Evolutionary conservation across 2,113 vertebrate genomes (phyloP), one percentile per base, ranked within the genome.

Genomic region (Callionymus lyra): DNA sequence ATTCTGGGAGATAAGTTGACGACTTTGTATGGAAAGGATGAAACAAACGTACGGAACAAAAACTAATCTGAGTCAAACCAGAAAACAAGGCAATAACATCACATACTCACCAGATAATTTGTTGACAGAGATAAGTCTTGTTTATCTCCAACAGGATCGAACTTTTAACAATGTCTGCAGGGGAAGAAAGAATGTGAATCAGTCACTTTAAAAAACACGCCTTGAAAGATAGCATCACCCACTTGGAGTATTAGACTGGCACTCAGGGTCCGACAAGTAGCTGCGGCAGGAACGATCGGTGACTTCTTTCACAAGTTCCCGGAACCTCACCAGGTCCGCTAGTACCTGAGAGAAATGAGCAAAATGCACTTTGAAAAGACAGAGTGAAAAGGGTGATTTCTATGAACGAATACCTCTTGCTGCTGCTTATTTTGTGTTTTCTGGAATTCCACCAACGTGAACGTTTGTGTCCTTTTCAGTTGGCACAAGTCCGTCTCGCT

Each of bases 391-490:
- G 6, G 27, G 0, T 33, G n/a, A 35, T 36, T 48, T 1, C 12
- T 18, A 2, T 2, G 27, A n/a, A 27, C 10, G 2, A 34, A 40
- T 46, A 92, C 91, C 86, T 89, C 76, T 47, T 68, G n/a, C 10
- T 89, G 65, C 4, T 85, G 79, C 49, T 56, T 12, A 10, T 79
- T 33, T 64, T 90, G 89, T 0, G 31, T 47, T 1, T 34, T 41
- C 58, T 75, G 78, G 79, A 91, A 92, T 42, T 89, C 86, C 41
- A 72, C 33, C 45, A 94, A 68, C 3, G 86, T 83, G 62, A 87
- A 87, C 0, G 79, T 88, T 33, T 67, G 74, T 9, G 69, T 74
- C 63, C 75, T 83, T 58, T 89, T 80, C 18, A 89, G 60, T 14
- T 56, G 70, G 65, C 81, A 89, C 55, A 94, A 80, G 18, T 61